Conservation (phyloP, 2,797 vertebrate genomes). For the Neomorphus geoffroyi region DNA sequence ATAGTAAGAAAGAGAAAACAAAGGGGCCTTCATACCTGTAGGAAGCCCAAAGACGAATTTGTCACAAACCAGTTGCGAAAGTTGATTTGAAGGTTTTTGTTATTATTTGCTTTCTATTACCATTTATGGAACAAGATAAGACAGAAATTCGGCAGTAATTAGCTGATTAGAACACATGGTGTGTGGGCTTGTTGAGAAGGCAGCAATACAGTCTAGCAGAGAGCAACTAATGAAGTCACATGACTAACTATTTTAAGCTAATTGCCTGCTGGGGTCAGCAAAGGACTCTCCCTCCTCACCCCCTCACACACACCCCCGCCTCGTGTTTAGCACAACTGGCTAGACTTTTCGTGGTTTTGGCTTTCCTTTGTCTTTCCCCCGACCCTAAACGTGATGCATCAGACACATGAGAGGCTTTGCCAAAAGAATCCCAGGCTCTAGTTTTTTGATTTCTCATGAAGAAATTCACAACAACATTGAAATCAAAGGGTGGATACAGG, state of each 20-base stretch:
- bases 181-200: slow-evolving; percentile 40
- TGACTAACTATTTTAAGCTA: neutral
- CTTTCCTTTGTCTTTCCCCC: neutral
- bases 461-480: neutral
- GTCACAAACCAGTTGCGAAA: neutral
- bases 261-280: slow-evolving; percentile 6
- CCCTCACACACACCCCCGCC: fast-evolving
- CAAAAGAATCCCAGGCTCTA: neutral
- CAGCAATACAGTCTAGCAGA: neutral
- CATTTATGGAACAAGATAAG: neutral
- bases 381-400: neutral
- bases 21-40: neutral
- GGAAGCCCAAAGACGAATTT: neutral
- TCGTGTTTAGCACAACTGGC: neutral
- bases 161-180: slow-evolving; percentile 55
- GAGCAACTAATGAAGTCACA: neutral
- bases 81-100: neutral
- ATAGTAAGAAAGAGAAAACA: neutral
- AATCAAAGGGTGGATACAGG: neutral
- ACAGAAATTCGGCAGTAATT: slow-evolving; percentile 36
- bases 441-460: neutral
- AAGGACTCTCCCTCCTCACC: neutral
- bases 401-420: neutral
- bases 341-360: neutral
- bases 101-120: neutral